Evolutionary conservation across 2,113 vertebrate species (phyloP).

Genomic region (Pelecanoides urinatrix): DNA sequence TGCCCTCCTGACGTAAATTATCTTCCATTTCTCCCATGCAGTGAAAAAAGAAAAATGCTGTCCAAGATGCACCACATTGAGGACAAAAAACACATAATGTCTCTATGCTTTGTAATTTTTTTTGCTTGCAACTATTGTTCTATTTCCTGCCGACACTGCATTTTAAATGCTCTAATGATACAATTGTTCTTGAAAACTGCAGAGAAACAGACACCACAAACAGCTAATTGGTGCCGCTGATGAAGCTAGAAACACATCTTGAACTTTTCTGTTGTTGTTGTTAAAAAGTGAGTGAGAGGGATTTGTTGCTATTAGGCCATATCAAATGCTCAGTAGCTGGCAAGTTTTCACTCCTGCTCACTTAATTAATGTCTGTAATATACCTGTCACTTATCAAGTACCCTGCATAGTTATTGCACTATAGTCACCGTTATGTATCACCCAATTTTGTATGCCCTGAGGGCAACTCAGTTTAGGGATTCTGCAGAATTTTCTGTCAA

Average conservation of each 20-base stretch:
- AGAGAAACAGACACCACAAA: slow-evolving; percentile 48
- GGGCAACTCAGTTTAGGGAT: not conserved
- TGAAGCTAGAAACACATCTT: slow-evolving; percentile 23
- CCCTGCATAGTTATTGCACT: not conserved
- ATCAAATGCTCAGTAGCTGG: not conserved
- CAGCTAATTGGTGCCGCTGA: slow-evolving; percentile 62
- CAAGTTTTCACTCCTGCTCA: not conserved
- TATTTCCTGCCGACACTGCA: slow-evolving; percentile 67
- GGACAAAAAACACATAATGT: slow-evolving; percentile 17
- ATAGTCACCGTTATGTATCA: not conserved
- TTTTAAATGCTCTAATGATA: slow-evolving; percentile 69
- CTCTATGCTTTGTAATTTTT: slow-evolving; percentile 4
- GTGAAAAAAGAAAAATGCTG: not conserved
- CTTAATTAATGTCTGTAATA: slow-evolving; percentile 47
- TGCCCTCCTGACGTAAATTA: not conserved
- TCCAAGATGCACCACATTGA: not conserved
- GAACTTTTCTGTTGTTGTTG: not conserved
- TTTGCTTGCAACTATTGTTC: slow-evolving; percentile 58
- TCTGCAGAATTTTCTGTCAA: not conserved
- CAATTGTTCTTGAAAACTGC: slow-evolving; percentile 70
- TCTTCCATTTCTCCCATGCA: not conserved
- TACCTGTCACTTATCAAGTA: not conserved
- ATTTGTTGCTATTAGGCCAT: slow-evolving; percentile 28
- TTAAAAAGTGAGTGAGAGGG: not conserved
- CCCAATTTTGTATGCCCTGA: not conserved